phyloP scores from a whole-genome alignment of 2,113 vertebrate genomes.

The Anser cygnoides region DNA sequence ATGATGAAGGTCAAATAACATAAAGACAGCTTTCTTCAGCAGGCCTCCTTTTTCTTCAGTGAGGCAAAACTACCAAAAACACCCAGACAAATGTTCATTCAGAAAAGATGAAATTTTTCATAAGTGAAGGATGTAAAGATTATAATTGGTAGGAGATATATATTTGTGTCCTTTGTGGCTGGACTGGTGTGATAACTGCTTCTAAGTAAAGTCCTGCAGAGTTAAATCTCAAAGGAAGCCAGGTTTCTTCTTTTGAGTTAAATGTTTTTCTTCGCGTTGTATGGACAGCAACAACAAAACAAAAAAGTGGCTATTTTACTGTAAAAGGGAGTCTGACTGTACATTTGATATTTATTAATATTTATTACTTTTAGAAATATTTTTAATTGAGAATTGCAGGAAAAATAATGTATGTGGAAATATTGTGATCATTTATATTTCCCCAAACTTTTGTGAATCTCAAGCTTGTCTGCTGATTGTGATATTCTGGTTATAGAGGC shows the following conservation, averaged over 20 bases:
- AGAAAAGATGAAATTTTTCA: background rate
- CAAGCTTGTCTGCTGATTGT: background rate
- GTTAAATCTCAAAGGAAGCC: background rate
- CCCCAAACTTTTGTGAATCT: conserved; percentile 49
- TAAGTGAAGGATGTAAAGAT: conserved; percentile 2
- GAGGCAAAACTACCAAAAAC: background rate
- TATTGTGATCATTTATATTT: conserved; percentile 59
- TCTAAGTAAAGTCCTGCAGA: conserved; percentile 48
- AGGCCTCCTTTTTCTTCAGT: background rate
- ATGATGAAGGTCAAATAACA: background rate
- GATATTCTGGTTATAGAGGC: background rate
- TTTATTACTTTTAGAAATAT: conserved; percentile 67
- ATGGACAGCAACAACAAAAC: conserved; percentile 8
- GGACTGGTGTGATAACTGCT: conserved; percentile 2
- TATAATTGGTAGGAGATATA: background rate
- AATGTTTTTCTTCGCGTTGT: conserved; percentile 49
- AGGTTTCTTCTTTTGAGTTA: conserved; percentile 2
- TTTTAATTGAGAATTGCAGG: conserved; percentile 57
- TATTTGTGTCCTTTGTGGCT: conserved; percentile 18
- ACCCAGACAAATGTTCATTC: background rate
- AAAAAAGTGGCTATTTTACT: conserved; percentile 43
- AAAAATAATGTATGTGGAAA: conserved; percentile 46
- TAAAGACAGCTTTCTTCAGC: background rate
- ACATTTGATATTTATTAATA: conserved; percentile 54
- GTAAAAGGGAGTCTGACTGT: conserved; percentile 42